Conservation (phyloP, 2,888 invertebrate genomes). For the Osmoderma eremita region DNA sequence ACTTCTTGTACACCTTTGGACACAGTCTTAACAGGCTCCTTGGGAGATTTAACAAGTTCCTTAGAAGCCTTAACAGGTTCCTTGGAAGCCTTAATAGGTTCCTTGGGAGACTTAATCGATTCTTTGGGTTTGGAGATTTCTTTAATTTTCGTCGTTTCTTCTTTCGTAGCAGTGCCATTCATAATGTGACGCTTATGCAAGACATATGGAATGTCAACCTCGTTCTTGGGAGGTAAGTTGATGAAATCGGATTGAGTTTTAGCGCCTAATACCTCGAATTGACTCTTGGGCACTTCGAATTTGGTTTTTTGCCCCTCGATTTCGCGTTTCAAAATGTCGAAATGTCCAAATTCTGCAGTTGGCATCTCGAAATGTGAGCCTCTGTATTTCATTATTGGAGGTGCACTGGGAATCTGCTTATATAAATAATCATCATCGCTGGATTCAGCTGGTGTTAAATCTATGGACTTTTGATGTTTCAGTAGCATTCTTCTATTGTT, state of each 20-base stretch:
- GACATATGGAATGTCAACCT: slow-evolving; percentile 84
- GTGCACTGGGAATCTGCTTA: slow-evolving; percentile 78
- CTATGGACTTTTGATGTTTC: slow-evolving; percentile 88
- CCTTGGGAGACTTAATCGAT: slow-evolving; percentile 28
- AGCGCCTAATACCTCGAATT: slow-evolving; percentile 71
- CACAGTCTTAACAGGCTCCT: slow-evolving; percentile 15
- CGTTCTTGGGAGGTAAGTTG: slow-evolving; percentile 66
- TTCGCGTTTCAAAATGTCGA: slow-evolving; percentile 68
- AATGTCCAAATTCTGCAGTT: slow-evolving; percentile 70
- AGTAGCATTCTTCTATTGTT: slow-evolving; percentile 80
- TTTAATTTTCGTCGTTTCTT: slow-evolving; percentile 52
- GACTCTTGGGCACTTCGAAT: slow-evolving; percentile 78
- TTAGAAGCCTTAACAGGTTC: slow-evolving; percentile 25
- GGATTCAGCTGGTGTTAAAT: slow-evolving; percentile 84
- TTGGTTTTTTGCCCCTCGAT: slow-evolving; percentile 69
- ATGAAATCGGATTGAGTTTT: slow-evolving; percentile 63
- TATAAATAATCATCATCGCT: slow-evolving; percentile 85
- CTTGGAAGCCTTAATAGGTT: slow-evolving; percentile 23
- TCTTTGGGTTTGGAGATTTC: slow-evolving; percentile 9
- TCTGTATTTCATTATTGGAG: slow-evolving; percentile 75
- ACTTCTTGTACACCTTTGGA: slow-evolving; percentile 56
- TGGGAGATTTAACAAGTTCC: slow-evolving; percentile 18
- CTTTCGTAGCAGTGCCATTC: slow-evolving; percentile 79
- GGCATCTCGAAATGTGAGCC: slow-evolving; percentile 63
- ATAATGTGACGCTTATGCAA: slow-evolving; percentile 86